phyloP scores from a whole-genome alignment of 35 echinoderm and acorn worm genomes.

The Lytechinus variegatus region DNA sequence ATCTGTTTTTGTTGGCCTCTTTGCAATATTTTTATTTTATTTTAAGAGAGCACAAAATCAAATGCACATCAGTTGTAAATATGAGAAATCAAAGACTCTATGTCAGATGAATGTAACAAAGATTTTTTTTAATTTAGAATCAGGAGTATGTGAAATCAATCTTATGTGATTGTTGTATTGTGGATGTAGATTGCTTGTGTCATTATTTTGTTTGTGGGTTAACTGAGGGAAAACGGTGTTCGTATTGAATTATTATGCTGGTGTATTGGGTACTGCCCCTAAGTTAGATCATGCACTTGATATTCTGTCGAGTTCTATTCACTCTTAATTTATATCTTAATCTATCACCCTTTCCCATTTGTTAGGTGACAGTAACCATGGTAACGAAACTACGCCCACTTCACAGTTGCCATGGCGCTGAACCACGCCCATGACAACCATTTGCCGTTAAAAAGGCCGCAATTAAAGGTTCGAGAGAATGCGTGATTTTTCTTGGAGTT shows the following conservation, averaged over 20 bases:
- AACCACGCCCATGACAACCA: conserved; percentile 32
- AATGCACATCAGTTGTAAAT: too few species aligned
- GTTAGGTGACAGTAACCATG: conserved; percentile 22
- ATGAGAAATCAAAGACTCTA: too few species aligned
- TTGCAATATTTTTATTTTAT: too few species aligned
- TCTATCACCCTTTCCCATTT: conserved; percentile 29
- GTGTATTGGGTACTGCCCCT: not conserved
- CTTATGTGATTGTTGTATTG: not conserved
- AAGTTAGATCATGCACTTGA: not conserved
- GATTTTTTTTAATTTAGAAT: too few species aligned
- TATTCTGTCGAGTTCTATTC: conserved; percentile 15
- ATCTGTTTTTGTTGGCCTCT: too few species aligned
- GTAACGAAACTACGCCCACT: conserved; percentile 31
- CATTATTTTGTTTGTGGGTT: not conserved
- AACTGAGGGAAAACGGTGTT: not conserved
- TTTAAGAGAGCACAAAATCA: too few species aligned
- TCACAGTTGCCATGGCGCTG: conserved; percentile 30
- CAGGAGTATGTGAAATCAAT: not conserved
- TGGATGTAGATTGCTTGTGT: not conserved
- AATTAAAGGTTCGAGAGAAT: conserved; percentile 37
- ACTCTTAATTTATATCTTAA: conserved; percentile 32
- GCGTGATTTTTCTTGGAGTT: conserved; percentile 27
- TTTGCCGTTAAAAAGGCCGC: conserved; percentile 32
- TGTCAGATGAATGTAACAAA: too few species aligned
- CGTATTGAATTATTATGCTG: not conserved